Base-by-base conservation (phyloP, 2,797 vertebrate species). In the Petrocephalus sullivani region DNA sequence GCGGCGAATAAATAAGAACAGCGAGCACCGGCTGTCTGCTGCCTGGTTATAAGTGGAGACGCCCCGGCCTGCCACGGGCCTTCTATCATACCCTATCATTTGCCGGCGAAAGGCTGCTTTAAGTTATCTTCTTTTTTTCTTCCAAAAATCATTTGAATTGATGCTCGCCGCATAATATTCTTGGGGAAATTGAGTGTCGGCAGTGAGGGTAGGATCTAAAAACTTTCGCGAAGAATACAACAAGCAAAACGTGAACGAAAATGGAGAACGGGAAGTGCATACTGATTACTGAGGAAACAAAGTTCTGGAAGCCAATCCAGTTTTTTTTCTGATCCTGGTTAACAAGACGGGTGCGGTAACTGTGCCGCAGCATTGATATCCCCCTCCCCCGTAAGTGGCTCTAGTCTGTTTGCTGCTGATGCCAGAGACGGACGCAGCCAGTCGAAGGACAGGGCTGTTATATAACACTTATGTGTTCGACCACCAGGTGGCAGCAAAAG, bases 61-160 rank as follows among this genome's bases (percentile, higher is more conserved):
- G 19, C 10, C 41, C n/a, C 49, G 75, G 16, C 75, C 87, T 81
- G 84, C 87, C 78, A 81, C 21, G 8, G 56, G 41, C 89, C 85
- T 88, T 57, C 88, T 88, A 88, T n/a, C 46, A 88, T 54, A 67
- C 87, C 46, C 87, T 89, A 89, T 78, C 87, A 75, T 85, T 54
- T 85, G 88, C 90, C 90, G 90, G 89, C 86, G 75, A 89, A 86
- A 87, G 89, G 56, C 53, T 58, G 75, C 49, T 58, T 92, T 87
- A 56, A 81, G 46, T 86, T 84, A 54, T 71, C 87, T 51, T 71
- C 87, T 51, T 84, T 84, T 10, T 49, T 19, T 23, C 49, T 75
- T 84, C 64, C 85, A 90, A 88, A 89, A 90, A 89, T 91, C 87
- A 61, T 37, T 88, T 87, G 71, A 84, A 84, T 57, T 86, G 87